phyloP scores from a whole-genome alignment of 2,888 invertebrate genomes.

The Itoplectis maculator region DNA sequence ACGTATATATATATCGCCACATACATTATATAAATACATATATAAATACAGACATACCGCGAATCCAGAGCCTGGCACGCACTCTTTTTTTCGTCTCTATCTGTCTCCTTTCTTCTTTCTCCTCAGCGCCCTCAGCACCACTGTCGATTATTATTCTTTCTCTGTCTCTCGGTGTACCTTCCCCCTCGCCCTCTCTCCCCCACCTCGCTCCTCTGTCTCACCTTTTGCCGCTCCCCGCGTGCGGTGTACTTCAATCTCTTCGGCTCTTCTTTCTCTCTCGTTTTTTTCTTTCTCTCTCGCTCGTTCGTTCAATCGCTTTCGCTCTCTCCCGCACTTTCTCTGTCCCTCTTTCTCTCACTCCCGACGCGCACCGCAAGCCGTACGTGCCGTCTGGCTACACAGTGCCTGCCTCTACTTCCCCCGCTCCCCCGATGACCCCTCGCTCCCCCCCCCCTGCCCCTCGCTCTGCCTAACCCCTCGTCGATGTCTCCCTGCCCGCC shows the following conservation, averaged over 20 bases:
- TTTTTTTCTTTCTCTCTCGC: conserved; percentile 63
- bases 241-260: conserved; percentile 60
- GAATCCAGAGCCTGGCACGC: conserved; percentile 65
- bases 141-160: conserved; percentile 69
- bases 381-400: conserved; percentile 80
- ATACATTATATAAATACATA: too few species aligned
- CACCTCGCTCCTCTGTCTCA: conserved; percentile 30
- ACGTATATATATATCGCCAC: too few species aligned
- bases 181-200: conserved; percentile 49
- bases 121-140: conserved; percentile 73
- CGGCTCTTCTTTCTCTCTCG: conserved; percentile 10
- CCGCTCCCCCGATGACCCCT: conserved; percentile 55
- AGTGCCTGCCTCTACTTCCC: conserved; percentile 67
- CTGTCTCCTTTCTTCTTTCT: conserved; percentile 57
- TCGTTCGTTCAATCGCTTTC: conserved; percentile 64
- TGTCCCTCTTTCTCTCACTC: conserved; percentile 68
- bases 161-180: conserved; percentile 13
- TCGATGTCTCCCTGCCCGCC: conserved; percentile 53
- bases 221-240: conserved; percentile 44
- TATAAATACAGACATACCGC: conserved; percentile 50
- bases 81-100: conserved; percentile 58
- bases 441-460: conserved; percentile 47
- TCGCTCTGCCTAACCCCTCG: conserved; percentile 64
- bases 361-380: conserved; percentile 71
- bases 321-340: conserved; percentile 61